These are phyloP conservation scores for Riptortus pedestris DNA, from an alignment of 1,140 invertebrate species.

Conservation along the genomic window DNA sequence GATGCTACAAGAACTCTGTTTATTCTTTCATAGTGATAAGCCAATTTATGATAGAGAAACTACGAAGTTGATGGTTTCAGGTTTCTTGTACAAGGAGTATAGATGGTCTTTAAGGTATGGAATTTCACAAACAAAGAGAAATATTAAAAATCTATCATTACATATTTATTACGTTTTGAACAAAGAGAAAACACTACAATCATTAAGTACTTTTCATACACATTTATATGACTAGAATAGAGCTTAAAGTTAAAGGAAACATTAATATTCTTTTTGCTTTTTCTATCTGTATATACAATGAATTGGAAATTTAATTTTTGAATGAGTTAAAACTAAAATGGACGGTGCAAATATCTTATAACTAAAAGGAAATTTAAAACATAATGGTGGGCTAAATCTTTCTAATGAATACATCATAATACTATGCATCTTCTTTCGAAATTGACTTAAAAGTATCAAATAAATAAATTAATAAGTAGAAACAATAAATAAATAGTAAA, in stretches of 20 bases:
- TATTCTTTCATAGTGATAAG: too few species aligned
- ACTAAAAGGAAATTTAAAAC: constrained; percentile 5
- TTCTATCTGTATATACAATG: neutral
- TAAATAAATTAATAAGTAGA: neutral
- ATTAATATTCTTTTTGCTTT: constrained; percentile 1
- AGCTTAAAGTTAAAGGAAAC: constrained; percentile 10
- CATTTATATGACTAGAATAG: constrained; percentile 15
- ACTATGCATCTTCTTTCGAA: neutral
- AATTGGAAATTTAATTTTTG: neutral
- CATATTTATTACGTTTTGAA: too few species aligned
- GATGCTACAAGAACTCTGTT: too few species aligned
- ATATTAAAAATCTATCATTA: too few species aligned
- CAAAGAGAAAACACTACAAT: neutral
- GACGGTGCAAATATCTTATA: constrained; percentile 12
- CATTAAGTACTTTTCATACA: constrained; percentile 1
- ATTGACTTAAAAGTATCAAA: neutral
- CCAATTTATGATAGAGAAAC: too few species aligned
- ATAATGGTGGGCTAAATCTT: neutral
- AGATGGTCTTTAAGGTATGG: too few species aligned
- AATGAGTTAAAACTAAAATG: constrained; percentile 9
- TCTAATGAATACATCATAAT: neutral
- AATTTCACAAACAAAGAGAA: too few species aligned
- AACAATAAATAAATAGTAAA: constrained; percentile 10
- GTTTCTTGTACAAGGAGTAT: too few species aligned
- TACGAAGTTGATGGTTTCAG: too few species aligned